Conservation (phyloP, 2,113 vertebrate species). For the Nansenia antarctica region DNA sequence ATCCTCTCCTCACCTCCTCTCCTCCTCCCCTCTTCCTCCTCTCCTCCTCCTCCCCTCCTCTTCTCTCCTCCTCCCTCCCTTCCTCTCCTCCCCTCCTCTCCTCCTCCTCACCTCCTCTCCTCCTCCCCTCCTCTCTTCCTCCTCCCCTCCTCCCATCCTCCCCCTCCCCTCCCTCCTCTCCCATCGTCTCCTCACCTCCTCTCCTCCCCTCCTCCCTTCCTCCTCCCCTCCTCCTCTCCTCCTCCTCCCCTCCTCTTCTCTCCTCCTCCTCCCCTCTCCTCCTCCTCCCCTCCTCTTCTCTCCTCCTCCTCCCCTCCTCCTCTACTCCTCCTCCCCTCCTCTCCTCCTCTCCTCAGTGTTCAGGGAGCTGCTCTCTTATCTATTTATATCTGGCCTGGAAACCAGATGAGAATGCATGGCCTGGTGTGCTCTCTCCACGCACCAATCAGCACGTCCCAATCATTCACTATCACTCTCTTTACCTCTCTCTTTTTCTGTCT, state of each 20-base stretch:
- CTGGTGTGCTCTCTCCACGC: constrained; percentile 11
- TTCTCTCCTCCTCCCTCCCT: not conserved
- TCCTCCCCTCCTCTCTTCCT: not conserved
- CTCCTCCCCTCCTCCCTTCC: not conserved
- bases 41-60: no score
- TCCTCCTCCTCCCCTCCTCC: constrained; percentile 17
- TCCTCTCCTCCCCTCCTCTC: constrained; percentile 2
- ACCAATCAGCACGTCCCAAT: not conserved
- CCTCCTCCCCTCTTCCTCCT: no score
- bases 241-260: constrained; percentile 29
- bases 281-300: constrained; percentile 32
- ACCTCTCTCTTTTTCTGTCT: constrained; percentile 1
- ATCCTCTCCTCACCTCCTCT: no score
- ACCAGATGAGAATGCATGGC: constrained; percentile 1
- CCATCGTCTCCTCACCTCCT: constrained; percentile 32
- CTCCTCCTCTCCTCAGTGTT: constrained; percentile 20
- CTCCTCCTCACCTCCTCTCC: not conserved
- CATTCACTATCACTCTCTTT: not conserved
- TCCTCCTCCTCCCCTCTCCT: constrained; percentile 17
- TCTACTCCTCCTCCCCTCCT: constrained; percentile 2
- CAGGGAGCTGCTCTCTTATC: constrained; percentile 36
- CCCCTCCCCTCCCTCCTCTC: constrained; percentile 3
- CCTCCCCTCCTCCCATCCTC: constrained; percentile 19
- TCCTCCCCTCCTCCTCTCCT: constrained; percentile 5
- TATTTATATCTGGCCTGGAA: constrained; percentile 41